These are phyloP conservation scores for Protosalanx chinensis DNA, from an alignment of 2,797 vertebrate species.

Conservation along the genomic window DNA sequence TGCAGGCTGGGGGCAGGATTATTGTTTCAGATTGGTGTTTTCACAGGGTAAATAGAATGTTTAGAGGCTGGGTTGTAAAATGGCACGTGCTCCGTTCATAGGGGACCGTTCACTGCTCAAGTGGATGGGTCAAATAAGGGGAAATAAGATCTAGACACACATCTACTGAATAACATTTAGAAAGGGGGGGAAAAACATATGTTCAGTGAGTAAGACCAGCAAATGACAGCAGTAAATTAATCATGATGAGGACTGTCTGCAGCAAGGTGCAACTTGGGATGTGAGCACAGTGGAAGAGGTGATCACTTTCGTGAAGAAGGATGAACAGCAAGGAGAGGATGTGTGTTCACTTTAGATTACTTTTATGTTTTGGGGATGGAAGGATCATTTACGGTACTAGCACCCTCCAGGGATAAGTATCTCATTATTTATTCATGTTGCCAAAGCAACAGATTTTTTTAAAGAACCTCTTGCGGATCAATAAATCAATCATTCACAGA, in stretches of 20 bases:
- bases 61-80: neutral
- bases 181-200: too few relatives aligned
- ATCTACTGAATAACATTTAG: too few relatives aligned
- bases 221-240: too few relatives aligned
- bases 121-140: too few relatives aligned
- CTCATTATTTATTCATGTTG: neutral
- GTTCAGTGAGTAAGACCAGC: too few relatives aligned
- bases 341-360: neutral
- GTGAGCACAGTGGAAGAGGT: too few relatives aligned
- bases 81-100: neutral
- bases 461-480: neutral
- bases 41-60: slow-evolving; percentile 1
- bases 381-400: neutral
- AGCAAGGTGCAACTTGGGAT: too few relatives aligned
- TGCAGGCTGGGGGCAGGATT: neutral
- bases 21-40: slow-evolving; percentile 1
- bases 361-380: neutral
- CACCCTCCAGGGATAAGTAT: neutral
- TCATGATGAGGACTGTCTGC: too few relatives aligned
- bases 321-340: neutral
- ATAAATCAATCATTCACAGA: neutral
- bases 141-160: too few relatives aligned
- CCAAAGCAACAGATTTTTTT: neutral
- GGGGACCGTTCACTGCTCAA: too few relatives aligned
- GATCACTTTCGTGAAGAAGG: too few relatives aligned